Base-by-base conservation (phyloP, 2,888 invertebrate genomes). In the Macrophya alboannulata region DNA sequence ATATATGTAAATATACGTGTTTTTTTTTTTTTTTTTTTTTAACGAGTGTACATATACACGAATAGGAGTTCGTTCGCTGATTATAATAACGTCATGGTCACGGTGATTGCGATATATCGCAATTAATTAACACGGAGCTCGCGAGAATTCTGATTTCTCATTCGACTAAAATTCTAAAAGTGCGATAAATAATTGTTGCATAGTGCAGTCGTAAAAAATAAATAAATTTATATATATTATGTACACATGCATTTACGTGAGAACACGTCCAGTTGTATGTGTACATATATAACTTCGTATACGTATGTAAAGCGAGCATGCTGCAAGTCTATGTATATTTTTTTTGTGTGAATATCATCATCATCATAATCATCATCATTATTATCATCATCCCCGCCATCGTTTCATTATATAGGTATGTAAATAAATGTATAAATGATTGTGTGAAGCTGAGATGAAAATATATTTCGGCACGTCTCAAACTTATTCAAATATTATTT, bases 401-500 rank as follows among this genome's bases (percentile, higher is more conserved):
- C 55, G 17, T 55, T 17, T 1, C 55, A 31, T 31, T 1, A 31
- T 31, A 31, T 31, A 31, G n/a, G n/a, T 31, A 31, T 31, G 31
- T 31, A 31, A 31, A 3, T 31, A 31, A 31, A n/a, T n/a, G n/a
- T n/a, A n/a, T n/a, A n/a, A 1, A 51, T 51, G 51, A 1, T 8
- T 51, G n/a, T 17, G 55, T 55, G 10, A 55, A 55, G n/a, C 17
- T 55, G 55, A n/a, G n/a, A 55, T 55, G 0, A 6, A 55, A 55
- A n/a, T 55, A 55, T 55, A 55, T 55, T 55, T 55, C 55, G 55
- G 1, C 55, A 55, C 17, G 55, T 55, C 55, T 55, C 5, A 55
- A 10, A 55, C n/a, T 55, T 55, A 68, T 68, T 68, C 15, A 68
- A 68, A 68, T 31, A 68, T 68, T 12, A 68, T 68, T 68, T 68